Conservation (phyloP, 1,140 invertebrate genomes). For the Proctacanthus coquilletti region DNA sequence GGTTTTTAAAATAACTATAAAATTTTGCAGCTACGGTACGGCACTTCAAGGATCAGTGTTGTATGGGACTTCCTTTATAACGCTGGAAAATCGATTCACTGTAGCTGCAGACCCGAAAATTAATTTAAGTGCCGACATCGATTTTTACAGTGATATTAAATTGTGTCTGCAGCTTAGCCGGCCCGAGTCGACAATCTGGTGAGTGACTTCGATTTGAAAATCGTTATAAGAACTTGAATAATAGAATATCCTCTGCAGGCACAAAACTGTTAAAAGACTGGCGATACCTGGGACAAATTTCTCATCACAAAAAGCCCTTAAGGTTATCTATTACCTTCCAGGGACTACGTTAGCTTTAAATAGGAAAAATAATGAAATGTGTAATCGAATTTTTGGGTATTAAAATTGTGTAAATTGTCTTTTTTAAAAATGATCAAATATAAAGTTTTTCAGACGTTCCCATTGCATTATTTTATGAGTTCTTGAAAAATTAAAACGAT, state of each 20-base stretch:
- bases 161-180: slow-evolving; percentile 68
- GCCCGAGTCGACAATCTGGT: slow-evolving; percentile 49
- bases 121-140: slow-evolving; percentile 58
- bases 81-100: slow-evolving; percentile 52
- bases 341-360: slow-evolving; percentile 61
- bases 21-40: slow-evolving; percentile 47
- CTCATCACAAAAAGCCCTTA: slow-evolving; percentile 32
- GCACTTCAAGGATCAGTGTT: slow-evolving; percentile 48
- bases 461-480: no score
- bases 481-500: no score
- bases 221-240: no score
- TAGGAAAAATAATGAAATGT: slow-evolving; percentile 68
- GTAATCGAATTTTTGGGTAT: slow-evolving; percentile 32
- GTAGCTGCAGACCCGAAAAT: slow-evolving; percentile 54
- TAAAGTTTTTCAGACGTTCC: not conserved
- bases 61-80: slow-evolving; percentile 50
- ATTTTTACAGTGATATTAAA: slow-evolving; percentile 60
- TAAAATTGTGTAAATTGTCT: not conserved
- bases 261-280: no score
- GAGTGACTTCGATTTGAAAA: no score
- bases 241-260: slow-evolving; percentile 15
- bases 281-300: slow-evolving; percentile 45
- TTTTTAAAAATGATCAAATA: slow-evolving; percentile 9
- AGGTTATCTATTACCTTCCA: slow-evolving; percentile 30
- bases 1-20: slow-evolving; percentile 7